These are phyloP conservation scores for Delia radicum DNA, from an alignment of 1,140 invertebrate genomes.

Conservation along the genomic window DNA sequence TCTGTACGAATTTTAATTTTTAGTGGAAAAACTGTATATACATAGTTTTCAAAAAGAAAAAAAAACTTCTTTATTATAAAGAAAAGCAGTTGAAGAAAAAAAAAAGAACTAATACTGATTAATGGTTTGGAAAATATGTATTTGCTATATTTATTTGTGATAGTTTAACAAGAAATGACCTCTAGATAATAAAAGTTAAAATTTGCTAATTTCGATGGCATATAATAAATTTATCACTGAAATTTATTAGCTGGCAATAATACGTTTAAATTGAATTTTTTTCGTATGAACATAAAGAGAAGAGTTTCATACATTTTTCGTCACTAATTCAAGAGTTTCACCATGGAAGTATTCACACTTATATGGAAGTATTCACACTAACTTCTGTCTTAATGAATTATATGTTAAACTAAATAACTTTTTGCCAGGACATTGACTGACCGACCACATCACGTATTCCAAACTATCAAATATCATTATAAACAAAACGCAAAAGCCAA, in stretches of 20 bases:
- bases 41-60: too few relatives aligned
- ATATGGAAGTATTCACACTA: too few relatives aligned
- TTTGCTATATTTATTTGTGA: not conserved
- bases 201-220: not conserved
- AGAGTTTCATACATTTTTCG: too few relatives aligned
- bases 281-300: too few relatives aligned
- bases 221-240: not conserved
- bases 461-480: constrained; percentile 14
- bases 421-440: not conserved
- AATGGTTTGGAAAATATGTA: not conserved
- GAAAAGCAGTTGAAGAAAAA: too few relatives aligned
- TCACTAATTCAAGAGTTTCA: too few relatives aligned
- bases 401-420: too few relatives aligned
- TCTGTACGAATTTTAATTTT: not conserved
- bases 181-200: not conserved
- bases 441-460: not conserved
- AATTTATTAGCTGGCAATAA: too few relatives aligned
- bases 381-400: too few relatives aligned
- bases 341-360: too few relatives aligned
- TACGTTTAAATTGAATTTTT: too few relatives aligned
- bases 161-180: not conserved
- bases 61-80: too few relatives aligned
- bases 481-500: not conserved
- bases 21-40: not conserved
- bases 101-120: not conserved